A percentile compares a stretch with the other conserved stretches of the same genome.
phyloP scores from a whole-genome alignment of 2,797 vertebrate species.

The Antrozous pallidus region DNA sequence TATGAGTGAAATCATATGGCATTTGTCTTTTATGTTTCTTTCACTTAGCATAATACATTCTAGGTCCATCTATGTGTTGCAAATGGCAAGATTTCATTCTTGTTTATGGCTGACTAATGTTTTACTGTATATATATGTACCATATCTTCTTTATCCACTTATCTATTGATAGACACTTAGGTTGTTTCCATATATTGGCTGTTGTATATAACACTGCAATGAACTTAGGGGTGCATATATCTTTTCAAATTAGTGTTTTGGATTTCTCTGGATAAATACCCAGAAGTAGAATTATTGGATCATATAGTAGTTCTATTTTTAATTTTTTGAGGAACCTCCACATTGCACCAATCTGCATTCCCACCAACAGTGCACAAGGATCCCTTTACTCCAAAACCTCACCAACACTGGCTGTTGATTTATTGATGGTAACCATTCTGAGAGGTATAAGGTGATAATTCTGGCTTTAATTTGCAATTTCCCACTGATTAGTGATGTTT shows the following conservation, averaged over 20 bases:
- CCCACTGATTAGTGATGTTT: not conserved
- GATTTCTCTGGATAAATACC: not conserved
- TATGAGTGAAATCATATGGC: not conserved
- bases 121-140: not conserved
- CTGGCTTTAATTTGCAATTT: not conserved
- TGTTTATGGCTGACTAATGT: not conserved
- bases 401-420: not conserved
- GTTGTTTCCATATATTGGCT: not conserved
- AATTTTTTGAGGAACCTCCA: not conserved
- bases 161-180: not conserved
- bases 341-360: not conserved
- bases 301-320: not conserved
- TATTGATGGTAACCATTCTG: not conserved
- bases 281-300: not conserved
- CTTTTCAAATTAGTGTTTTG: not conserved
- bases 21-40: not conserved
- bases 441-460: not conserved
- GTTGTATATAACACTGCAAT: not conserved
- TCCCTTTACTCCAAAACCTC: not conserved
- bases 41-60: not conserved
- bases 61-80: not conserved
- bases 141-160: not conserved
- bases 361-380: not conserved
- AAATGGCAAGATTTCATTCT: not conserved
- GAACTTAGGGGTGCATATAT: not conserved